Percentiles rank a stretch among this genome's conserved stretches.
phyloP scores from a whole-genome alignment of 1,140 invertebrate species.

The Trichomalopsis sarcophagae region DNA sequence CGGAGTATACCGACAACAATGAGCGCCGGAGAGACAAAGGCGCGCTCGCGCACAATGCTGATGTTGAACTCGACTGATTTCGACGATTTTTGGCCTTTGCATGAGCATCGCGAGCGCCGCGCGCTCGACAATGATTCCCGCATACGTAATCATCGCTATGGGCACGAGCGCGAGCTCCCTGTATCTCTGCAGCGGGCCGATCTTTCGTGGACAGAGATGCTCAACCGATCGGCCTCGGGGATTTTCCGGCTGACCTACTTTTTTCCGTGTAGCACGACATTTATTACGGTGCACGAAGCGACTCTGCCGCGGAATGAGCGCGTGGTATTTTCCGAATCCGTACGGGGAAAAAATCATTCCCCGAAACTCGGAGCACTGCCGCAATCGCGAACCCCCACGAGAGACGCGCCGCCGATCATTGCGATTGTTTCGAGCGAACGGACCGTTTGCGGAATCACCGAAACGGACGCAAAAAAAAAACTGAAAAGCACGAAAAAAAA shows the following conservation, averaged over 20 bases:
- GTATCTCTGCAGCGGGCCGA: neutral
- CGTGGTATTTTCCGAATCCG: neutral
- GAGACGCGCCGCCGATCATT: conserved; percentile 7
- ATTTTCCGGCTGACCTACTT: neutral
- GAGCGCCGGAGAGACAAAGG: conserved; percentile 70
- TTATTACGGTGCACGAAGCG: too few relatives aligned
- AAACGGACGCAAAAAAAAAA: conserved; percentile 33
- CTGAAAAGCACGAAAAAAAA: neutral
- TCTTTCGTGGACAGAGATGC: neutral
- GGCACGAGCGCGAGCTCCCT: neutral
- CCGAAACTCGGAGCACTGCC: neutral
- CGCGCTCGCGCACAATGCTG: conserved; percentile 69
- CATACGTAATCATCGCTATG: conserved; percentile 71
- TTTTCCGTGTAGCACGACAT: neutral
- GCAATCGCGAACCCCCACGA: neutral
- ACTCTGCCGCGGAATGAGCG: neutral
- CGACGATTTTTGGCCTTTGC: conserved; percentile 73
- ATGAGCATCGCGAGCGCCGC: conserved; percentile 56
- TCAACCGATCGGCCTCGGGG: neutral
- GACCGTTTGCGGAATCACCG: conserved; percentile 26
- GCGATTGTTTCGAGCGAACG: conserved; percentile 43
- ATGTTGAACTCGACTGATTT: conserved; percentile 76
- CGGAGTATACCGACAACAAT: conserved; percentile 69
- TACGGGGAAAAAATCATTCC: neutral
- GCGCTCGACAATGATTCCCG: conserved; percentile 72